phyloP scores from a whole-genome alignment of 1,140 invertebrate genomes.

The Drosophila lini region DNA sequence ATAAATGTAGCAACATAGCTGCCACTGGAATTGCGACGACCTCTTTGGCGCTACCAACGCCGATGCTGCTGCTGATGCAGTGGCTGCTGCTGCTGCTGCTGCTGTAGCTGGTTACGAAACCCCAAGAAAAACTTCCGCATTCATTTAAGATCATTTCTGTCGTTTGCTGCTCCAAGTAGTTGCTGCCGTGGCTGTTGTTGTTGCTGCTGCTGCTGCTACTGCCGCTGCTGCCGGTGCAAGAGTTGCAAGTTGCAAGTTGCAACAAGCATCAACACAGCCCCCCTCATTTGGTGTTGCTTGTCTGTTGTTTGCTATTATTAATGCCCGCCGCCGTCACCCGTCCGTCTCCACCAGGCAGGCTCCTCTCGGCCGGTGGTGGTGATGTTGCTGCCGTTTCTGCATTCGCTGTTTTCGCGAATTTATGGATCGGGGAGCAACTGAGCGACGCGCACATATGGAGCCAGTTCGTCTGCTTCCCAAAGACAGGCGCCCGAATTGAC shows the following conservation, averaged over 20 bases:
- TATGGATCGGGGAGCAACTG: constrained; percentile 69
- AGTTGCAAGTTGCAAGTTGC: constrained; percentile 60
- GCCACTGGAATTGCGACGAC: constrained; percentile 82
- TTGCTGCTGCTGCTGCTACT: neutral
- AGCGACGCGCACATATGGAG: constrained; percentile 62
- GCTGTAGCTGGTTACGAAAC: constrained; percentile 83
- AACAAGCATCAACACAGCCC: constrained; percentile 61
- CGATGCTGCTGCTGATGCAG: constrained; percentile 15
- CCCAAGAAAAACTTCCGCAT: constrained; percentile 84
- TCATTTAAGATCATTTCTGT: constrained; percentile 84
- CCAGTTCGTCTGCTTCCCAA: constrained; percentile 57
- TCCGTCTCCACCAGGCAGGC: constrained; percentile 10
- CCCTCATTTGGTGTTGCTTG: constrained; percentile 77
- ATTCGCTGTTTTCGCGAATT: constrained; percentile 65
- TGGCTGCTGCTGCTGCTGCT: constrained; percentile 35
- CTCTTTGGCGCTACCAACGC: constrained; percentile 68
- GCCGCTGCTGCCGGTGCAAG: constrained; percentile 59
- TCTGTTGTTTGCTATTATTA: constrained; percentile 77
- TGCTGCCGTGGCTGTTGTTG: constrained; percentile 53
- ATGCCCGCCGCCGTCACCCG: constrained; percentile 56
- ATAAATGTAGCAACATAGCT: constrained; percentile 81
- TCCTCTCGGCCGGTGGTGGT: constrained; percentile 23
- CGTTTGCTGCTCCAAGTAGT: constrained; percentile 75
- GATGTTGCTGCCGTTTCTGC: constrained; percentile 40
- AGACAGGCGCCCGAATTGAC: constrained; percentile 63